Evolutionary conservation across 2,113 vertebrate genomes (phyloP).

Genomic region (Elephas maximus): DNA sequence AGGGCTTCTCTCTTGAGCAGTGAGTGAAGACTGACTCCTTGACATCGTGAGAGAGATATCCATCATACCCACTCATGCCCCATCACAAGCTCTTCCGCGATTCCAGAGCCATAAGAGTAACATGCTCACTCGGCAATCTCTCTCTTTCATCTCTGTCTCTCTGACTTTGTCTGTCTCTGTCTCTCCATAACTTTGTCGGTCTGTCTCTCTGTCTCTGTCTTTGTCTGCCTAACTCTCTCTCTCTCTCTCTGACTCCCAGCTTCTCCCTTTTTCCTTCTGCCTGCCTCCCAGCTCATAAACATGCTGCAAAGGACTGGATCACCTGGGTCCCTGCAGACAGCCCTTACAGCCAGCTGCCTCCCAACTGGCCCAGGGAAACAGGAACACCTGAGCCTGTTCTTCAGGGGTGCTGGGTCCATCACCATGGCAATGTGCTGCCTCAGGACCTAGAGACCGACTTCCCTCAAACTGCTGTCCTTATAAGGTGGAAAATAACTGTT

Average conservation of each 20-base stretch:
- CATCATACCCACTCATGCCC: not conserved
- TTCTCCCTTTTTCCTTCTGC: no score
- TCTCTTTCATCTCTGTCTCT: not conserved
- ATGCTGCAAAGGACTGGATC: not conserved
- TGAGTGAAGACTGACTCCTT: not conserved
- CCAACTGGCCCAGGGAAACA: not conserved
- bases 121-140: not conserved
- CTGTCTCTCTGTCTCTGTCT: accelerated
- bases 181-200: not conserved
- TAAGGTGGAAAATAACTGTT: not conserved
- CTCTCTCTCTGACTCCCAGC: not conserved
- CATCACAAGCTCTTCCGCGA: not conserved
- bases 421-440: not conserved
- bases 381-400: not conserved
- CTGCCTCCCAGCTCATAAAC: not conserved
- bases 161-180: not conserved
- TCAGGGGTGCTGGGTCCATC: not conserved
- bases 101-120: not conserved
- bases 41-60: not conserved
- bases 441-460: not conserved
- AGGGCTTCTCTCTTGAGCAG: not conserved
- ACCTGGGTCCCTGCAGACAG: not conserved
- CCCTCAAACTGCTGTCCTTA: not conserved
- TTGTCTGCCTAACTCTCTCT: no score
- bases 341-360: not conserved